Conservation (phyloP, 1,140 invertebrate genomes). For the Melipona quadrifasciata region DNA sequence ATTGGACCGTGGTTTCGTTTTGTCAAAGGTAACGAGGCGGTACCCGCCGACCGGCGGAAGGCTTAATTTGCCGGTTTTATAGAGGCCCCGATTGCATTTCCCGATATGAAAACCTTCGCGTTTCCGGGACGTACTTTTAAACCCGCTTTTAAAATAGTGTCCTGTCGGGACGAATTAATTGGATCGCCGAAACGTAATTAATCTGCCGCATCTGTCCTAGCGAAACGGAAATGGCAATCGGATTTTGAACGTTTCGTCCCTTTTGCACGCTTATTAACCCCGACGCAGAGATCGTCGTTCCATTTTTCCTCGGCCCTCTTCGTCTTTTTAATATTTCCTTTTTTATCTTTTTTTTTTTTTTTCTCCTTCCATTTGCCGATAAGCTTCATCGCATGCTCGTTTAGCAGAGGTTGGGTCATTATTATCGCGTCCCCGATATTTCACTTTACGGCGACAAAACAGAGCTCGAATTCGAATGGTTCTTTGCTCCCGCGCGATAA, state of each 20-base stretch:
- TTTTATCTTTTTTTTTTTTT: background rate
- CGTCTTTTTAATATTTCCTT: too few relatives aligned
- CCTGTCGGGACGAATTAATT: background rate
- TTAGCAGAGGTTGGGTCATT: background rate
- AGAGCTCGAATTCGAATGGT: background rate
- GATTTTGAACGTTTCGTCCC: background rate
- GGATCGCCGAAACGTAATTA: background rate
- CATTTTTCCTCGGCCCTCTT: background rate
- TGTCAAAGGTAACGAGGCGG: conserved; percentile 28
- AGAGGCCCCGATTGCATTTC: background rate
- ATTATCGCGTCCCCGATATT: background rate
- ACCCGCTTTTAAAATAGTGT: background rate
- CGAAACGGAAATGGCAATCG: background rate
- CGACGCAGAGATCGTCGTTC: background rate
- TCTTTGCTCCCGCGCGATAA: background rate
- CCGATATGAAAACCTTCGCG: background rate
- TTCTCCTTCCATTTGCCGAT: background rate
- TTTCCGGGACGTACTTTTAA: background rate
- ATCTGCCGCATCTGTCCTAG: background rate
- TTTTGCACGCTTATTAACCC: background rate
- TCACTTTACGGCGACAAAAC: background rate
- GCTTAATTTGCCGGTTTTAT: background rate
- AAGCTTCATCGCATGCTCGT: background rate
- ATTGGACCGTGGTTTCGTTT: conserved; percentile 39
- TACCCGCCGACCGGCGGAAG: background rate